Percentiles rank a stretch among this genome's conserved stretches.
These are phyloP conservation scores for Nyctibius bracteatus DNA, from an alignment of 2,113 vertebrate genomes.

Conservation along the genomic window DNA sequence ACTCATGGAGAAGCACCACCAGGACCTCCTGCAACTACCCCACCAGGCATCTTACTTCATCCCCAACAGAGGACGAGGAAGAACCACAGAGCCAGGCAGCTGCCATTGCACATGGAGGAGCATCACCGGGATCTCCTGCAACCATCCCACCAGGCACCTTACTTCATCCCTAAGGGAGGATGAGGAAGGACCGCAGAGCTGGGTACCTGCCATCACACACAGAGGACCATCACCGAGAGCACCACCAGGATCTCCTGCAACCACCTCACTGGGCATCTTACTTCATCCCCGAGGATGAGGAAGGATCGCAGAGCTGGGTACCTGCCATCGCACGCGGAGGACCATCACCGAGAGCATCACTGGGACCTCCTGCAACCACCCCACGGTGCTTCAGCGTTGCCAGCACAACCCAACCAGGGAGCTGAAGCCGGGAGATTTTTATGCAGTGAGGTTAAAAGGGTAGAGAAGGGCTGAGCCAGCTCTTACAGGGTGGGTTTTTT, in stretches of 20 bases:
- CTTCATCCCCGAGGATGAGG: background rate
- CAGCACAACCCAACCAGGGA: background rate
- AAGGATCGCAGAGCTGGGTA: background rate
- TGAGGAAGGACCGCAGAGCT: background rate
- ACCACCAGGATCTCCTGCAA: background rate
- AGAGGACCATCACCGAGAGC: background rate
- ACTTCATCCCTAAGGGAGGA: background rate
- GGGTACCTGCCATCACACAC: accelerated
- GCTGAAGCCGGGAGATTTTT: background rate
- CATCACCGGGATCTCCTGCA: background rate
- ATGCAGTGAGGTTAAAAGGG: slow-evolving; percentile 34
- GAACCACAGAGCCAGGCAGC: too few species aligned
- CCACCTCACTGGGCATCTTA: background rate
- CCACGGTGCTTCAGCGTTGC: background rate
- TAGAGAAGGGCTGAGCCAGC: slow-evolving; percentile 45
- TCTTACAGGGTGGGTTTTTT: slow-evolving; percentile 14
- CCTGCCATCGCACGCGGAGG: background rate
- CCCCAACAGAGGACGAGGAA: background rate
- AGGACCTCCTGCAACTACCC: background rate
- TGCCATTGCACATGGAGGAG: accelerated
- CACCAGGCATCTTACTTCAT: too few species aligned
- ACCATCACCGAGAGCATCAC: background rate
- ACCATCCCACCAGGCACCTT: background rate
- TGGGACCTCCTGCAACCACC: background rate
- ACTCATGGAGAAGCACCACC: background rate